phyloP scores from a whole-genome alignment of 2,888 invertebrate species.

The Pachycephus smyrnensis region DNA sequence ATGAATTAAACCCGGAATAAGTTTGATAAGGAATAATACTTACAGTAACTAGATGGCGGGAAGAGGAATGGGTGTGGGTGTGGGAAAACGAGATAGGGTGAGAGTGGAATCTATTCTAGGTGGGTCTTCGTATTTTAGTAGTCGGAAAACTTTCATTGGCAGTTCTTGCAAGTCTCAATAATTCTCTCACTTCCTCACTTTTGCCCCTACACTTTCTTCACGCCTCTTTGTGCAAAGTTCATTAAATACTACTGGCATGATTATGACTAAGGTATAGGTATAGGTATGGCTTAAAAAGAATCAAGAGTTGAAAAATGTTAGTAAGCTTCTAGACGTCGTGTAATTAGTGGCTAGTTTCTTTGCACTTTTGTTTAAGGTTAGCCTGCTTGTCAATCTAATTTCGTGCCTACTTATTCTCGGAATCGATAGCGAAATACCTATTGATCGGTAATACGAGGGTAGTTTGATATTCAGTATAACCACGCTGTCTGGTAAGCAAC shows the following conservation, averaged over 20 bases:
- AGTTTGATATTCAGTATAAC: not conserved
- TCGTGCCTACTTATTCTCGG: not conserved
- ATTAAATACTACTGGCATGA: not conserved
- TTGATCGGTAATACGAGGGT: not conserved
- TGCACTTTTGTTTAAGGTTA: not conserved
- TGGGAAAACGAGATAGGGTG: not conserved
- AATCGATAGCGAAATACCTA: not conserved
- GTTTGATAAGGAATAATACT: not conserved
- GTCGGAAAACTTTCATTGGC: not conserved
- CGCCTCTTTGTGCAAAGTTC: not conserved
- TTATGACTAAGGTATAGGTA: not conserved
- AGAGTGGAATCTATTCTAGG: not conserved
- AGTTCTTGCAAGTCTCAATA: not conserved
- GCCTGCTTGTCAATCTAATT: not conserved
- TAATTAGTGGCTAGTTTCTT: not conserved
- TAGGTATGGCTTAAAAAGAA: not conserved
- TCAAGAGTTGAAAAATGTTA: not conserved
- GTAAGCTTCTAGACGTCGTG: not conserved
- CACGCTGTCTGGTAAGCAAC: not conserved
- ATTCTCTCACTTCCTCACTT: not conserved
- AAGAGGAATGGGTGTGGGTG: not conserved
- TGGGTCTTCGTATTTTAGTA: not conserved
- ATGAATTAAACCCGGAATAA: not conserved
- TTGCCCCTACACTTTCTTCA: not conserved
- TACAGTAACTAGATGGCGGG: not conserved